Evolutionary conservation across 2,888 invertebrate species (phyloP), one percentile per base, ranked within the genome.

Genomic region (Eueremaeus valkanovi): DNA sequence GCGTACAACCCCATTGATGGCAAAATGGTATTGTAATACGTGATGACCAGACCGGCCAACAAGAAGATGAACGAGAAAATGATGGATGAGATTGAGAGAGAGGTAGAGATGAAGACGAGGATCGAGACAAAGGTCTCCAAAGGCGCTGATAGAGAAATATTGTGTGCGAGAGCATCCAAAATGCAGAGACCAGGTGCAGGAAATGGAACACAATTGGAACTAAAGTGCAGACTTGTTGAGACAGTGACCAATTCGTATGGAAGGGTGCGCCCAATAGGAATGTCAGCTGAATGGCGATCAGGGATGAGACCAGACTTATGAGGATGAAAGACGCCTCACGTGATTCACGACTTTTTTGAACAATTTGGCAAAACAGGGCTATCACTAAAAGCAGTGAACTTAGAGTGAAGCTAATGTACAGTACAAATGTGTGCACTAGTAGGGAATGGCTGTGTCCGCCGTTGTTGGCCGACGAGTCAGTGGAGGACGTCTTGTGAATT

Each of bases 201-300:
- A 90, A 90, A 82, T 90, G 90, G 11, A 90, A 85, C 3, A 89
- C 83, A 11, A 90, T 83, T 0, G 90, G 89, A 72, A 89, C 87
- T 73, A 88, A 85, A 81, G 88, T 87, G 80, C 90, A 90, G 80
- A 88, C 87, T 18, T 87, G 72, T 36, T 40, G 40, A 16, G 33
- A 24, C 16, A 27, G 33, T 1, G 63, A 63, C 58, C 40, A 63
- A 40, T 27, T 36, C 11, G 55, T 31, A 13, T 58, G 40, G 31
- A 77, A 58, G 0, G 77, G 76, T 24, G 78, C 76, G 2, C 80
- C 80, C 45, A 76, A 77, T 51, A 80, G 76, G 58, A 80, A 78
- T 16, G 79, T 77, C 16, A 80, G 36, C 75, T 80, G 79, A 51
- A 79, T 79, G n/a, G 78, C 73, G 16, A 77, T 75, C 77, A 80